Conservation (phyloP, 2,888 invertebrate species). For the Dryococelus australis region DNA sequence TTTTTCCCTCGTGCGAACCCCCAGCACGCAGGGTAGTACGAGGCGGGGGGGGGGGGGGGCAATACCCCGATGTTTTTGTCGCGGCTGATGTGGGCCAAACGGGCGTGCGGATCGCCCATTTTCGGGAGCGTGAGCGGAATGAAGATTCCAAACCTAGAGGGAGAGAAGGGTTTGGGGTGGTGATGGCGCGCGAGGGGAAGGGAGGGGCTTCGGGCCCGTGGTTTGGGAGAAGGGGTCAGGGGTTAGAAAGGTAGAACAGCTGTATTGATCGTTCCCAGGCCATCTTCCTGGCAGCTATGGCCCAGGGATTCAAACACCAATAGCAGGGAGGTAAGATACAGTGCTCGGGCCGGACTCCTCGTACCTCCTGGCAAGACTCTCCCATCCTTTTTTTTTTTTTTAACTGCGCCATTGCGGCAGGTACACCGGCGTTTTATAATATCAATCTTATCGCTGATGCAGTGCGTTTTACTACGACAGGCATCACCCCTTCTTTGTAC, state of each 20-base stretch:
- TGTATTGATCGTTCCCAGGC: constrained; percentile 29
- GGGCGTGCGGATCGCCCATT: background rate
- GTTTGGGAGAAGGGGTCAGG: background rate
- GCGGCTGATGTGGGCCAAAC: background rate
- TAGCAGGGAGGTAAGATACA: background rate
- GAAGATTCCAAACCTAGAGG: background rate
- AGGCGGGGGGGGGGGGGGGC: too few relatives aligned
- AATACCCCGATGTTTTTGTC: too few relatives aligned
- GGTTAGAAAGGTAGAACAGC: constrained; percentile 23
- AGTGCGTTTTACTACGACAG: background rate
- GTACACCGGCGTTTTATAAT: background rate
- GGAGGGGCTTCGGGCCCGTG: background rate
- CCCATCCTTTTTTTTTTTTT: background rate
- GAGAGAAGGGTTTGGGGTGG: background rate
- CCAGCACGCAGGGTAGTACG: too few relatives aligned
- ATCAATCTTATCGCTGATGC: background rate
- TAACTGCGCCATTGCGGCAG: background rate
- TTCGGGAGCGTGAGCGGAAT: background rate
- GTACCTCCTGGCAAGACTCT: background rate
- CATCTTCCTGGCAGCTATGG: constrained; percentile 25
- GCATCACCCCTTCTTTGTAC: background rate
- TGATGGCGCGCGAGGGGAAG: background rate
- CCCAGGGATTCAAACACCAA: constrained; percentile 1
- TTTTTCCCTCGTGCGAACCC: background rate
- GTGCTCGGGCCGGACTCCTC: background rate